Base-by-base conservation (phyloP, 2,113 vertebrate species). In the Callorhinus ursinus region DNA sequence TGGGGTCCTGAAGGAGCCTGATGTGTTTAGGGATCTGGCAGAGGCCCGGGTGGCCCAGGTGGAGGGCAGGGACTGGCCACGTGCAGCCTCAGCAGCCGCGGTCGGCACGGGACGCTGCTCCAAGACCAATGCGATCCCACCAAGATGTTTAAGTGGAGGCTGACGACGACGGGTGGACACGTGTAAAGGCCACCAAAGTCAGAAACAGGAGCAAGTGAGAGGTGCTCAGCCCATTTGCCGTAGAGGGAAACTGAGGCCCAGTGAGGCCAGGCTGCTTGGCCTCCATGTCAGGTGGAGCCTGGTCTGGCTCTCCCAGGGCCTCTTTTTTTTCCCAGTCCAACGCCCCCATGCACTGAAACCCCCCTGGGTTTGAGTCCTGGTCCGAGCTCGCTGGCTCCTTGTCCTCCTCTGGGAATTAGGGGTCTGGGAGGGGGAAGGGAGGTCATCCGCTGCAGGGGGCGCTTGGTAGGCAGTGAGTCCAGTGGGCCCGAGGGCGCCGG, bases 141-240 rank as follows among this genome's bases (percentile, higher is more conserved):
- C 19, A 26, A n/a, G 57, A 46, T 22, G 21, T 16, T 28, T 16
- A 22, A n/a, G 83, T 22, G 26, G 57, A 69, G 83, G 76, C 57
- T 42, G 49, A 22, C 2, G 1, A 49, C 0, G 0, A 1, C 5
- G 18, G 5, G 11, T n/a, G 33, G 57, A 82, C 76, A n/a, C 31
- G 16, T 16, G 21, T 33, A 39, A 42, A 80, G 55, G 57, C 55
- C 36, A 1, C 11, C 18, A 7, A 28, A 18, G 49, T 33, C 33
- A 5, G 19, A 8, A 11, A 36, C 21, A 55, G 36, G 19, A 46
- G 33, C 1, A 18, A 46, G 39, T 57, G 36, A 11, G 1, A 26
- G 4, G n/a, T 0, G 7, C 63, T 49, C 46, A 65, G 85, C 24
- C 59, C 39, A 6, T 53, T 39, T n/a, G 76, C 33, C 51, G 46